Evolutionary conservation across 2,888 invertebrate genomes (phyloP), one percentile per base, ranked within the genome.

Genomic region (Lymantria dispar): DNA sequence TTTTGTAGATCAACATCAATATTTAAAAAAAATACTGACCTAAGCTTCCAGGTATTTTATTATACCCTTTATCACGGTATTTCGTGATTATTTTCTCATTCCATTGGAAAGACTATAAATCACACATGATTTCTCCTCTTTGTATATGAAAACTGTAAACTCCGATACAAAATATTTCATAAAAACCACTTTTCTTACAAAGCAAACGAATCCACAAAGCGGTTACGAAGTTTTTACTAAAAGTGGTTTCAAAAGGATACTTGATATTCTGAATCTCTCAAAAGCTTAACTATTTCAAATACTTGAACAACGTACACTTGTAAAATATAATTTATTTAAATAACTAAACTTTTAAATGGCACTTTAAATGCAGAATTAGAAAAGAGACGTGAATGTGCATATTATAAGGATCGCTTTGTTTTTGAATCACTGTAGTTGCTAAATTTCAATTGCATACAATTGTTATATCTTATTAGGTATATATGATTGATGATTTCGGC

Each of bases 291-390:
- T 15, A 36, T 9, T 31, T 30, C 22, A 11, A 7, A 22, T 11
- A 11, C 11, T 39, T 30, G 22, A 29, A 29, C 47, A 47, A 47
- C 8, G 22, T 31, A 14, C 33, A 44, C 22, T 40, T 22, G 43
- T 14, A 47, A 44, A 50, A 11, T 15, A 36, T 12, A 12, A 31
- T 12, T 13, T 44, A 12, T 43, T 41, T 40, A 45, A 22, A 45
- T 37, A 45, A 7, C 45, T 41, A 14, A 31, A 12, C 41, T 45
- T 37, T 12, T 46, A 41, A 50, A 45, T 46, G 0, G 22, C 31
- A 33, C 39, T 45, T 50, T n/a, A 50, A 50, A 46, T 46, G 46
- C 46, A 43, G 31, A 46, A 43, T 38, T 46, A 43, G 43, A 9
- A 45, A 36, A 31, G 31, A 43, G 46, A 46, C 41, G 43, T 50